Evolutionary conservation across 2,888 invertebrate species (phyloP).

Genomic region (Mesoligia furuncula): DNA sequence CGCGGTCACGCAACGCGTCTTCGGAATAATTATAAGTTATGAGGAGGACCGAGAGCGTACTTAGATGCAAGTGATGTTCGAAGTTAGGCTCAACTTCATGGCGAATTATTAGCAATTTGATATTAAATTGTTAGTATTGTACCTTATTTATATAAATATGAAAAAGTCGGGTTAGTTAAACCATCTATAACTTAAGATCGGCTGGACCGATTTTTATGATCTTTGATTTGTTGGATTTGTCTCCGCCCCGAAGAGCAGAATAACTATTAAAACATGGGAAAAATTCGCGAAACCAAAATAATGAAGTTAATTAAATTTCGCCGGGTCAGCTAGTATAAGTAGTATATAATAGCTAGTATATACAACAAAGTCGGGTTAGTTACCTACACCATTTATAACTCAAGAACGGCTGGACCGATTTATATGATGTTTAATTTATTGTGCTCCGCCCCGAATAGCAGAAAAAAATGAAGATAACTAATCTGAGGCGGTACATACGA

Average conservation of each 20-base stretch:
- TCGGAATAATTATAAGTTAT: constrained; percentile 58
- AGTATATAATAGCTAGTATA: no score
- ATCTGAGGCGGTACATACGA: no score
- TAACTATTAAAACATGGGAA: background rate
- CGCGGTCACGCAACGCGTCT: constrained; percentile 56
- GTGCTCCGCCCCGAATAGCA: no score
- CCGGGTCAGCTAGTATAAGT: background rate
- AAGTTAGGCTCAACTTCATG: background rate
- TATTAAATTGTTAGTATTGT: background rate
- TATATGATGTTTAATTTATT: no score
- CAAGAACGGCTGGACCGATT: no score
- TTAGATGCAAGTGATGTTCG: constrained; percentile 6
- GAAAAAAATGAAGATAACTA: no score
- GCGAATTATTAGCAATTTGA: background rate
- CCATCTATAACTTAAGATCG: background rate
- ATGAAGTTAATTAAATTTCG: no score
- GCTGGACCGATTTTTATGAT: background rate
- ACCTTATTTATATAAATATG: background rate
- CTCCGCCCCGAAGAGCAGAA: background rate
- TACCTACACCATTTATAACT: no score
- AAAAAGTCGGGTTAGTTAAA: background rate
- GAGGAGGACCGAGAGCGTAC: constrained; percentile 26
- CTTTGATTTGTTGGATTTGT: background rate
- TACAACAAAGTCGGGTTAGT: no score
- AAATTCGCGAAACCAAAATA: background rate